Conservation (phyloP, 1,140 invertebrate species). For the Gryllus bimaculatus region DNA sequence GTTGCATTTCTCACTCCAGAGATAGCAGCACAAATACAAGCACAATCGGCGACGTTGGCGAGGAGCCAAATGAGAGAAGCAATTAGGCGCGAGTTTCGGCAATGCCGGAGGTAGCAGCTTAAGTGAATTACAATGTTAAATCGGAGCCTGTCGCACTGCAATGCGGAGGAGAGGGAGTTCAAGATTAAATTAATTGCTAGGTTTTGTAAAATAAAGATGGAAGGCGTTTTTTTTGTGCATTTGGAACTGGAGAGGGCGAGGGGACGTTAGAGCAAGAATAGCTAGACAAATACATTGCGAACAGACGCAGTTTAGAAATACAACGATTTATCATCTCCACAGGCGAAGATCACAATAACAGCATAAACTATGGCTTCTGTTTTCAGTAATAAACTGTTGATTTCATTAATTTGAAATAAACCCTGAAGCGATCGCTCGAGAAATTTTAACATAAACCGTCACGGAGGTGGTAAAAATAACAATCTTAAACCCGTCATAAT, state of each 20-base stretch:
- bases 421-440: too few relatives aligned
- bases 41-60: neutral
- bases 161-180: neutral
- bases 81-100: neutral
- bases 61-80: neutral
- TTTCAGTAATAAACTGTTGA: too few relatives aligned
- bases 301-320: too few relatives aligned
- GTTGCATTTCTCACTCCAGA: neutral
- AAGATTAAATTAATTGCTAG: conserved; percentile 2
- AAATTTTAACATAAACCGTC: too few relatives aligned
- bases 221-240: neutral
- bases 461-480: too few relatives aligned
- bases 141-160: neutral
- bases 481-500: too few relatives aligned
- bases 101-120: neutral
- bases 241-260: neutral
- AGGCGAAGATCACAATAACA: too few relatives aligned
- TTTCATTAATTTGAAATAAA: too few relatives aligned
- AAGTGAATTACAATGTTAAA: conserved; percentile 2
- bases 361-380: too few relatives aligned
- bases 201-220: neutral
- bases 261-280: too few relatives aligned
- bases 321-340: too few relatives aligned
- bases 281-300: neutral
- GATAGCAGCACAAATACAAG: neutral